Evolutionary conservation across 2,888 invertebrate genomes (phyloP), one percentile per base, ranked within the genome.

Genomic region (Tridacna gigas): DNA sequence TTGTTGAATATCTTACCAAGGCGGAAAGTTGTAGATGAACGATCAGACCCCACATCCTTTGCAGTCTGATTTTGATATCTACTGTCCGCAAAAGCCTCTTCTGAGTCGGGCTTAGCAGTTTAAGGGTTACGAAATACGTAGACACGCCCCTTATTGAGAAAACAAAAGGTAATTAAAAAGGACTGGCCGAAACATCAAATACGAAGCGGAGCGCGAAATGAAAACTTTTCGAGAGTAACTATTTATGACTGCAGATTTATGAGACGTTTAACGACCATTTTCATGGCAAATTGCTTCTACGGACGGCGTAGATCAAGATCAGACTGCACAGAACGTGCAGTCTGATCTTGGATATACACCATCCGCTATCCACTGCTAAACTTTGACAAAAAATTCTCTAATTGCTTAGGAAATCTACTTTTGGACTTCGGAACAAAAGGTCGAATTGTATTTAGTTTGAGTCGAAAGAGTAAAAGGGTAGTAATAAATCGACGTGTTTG

Each of bases 161-260:
- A 71, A 71, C 71, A 71, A 71, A 71, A 71, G 71, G 22, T 71
- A 71, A 71, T 71, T 71, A 71, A 71, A 69, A 63, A 13, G 26
- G 28, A 18, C 63, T 22, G 13, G 15, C 20, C 28, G 47, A 69
- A 69, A 71, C 48, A 51, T 13, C 51, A 26, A 13, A 25, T 26
- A n/a, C 25, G 51, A 71, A 25, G 15, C 51, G n/a, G 51, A 51
- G 45, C 71, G 71, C 48, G 48, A 51, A 71, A 71, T 71, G 48
- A 63, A 63, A 25, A 63, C 11, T 20, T 20, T 22, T 63, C 63
- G 63, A 25, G 0, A 22, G 22, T 13, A 20, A 63, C 22, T n/a
- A 25, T 63, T 63, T 63, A 63, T 63, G 63, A 22, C 37, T 7
- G 37, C 2, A 7, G 37, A 37, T 37, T 37, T 37, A 37, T 37